A percentile compares a stretch with the other conserved stretches of the same genome.
Evolutionary conservation across 2,888 invertebrate species (phyloP).

Genomic region (Hydrotaea cyrtoneurina): DNA sequence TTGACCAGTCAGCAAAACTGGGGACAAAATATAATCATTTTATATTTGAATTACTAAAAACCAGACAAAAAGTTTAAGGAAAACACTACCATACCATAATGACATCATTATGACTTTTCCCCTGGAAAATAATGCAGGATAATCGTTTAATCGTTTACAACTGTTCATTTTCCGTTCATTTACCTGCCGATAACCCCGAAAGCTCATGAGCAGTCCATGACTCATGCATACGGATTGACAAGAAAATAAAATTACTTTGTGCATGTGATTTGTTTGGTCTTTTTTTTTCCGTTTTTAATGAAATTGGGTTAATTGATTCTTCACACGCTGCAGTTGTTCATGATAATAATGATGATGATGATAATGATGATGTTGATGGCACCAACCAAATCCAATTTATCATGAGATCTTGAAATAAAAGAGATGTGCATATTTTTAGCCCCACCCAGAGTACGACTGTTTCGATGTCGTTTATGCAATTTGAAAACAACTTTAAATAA

Average conservation of each 20-base stretch:
- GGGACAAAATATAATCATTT: no score
- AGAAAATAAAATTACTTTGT: constrained; percentile 16
- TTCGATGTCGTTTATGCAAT: no score
- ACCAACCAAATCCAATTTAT: background rate
- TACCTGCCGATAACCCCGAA: no score
- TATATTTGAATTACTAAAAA: no score
- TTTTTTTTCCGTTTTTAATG: background rate
- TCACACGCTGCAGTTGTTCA: background rate
- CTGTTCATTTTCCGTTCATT: no score
- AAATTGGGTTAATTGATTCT: constrained; percentile 37
- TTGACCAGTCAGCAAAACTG: no score
- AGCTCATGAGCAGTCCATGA: background rate
- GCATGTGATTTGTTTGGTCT: background rate
- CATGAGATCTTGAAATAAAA: constrained; percentile 1
- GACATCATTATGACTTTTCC: no score
- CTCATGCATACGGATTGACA: background rate
- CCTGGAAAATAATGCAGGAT: no score
- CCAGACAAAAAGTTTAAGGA: no score
- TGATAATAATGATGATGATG: background rate
- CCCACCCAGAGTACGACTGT: background rate
- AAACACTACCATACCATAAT: no score
- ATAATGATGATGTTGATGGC: background rate
- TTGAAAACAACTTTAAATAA: background rate
- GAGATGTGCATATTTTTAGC: background rate
- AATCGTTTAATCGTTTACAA: no score